Evolutionary conservation across 2,888 invertebrate species (phyloP).

Genomic region (Melangyna quadrimaculata): DNA sequence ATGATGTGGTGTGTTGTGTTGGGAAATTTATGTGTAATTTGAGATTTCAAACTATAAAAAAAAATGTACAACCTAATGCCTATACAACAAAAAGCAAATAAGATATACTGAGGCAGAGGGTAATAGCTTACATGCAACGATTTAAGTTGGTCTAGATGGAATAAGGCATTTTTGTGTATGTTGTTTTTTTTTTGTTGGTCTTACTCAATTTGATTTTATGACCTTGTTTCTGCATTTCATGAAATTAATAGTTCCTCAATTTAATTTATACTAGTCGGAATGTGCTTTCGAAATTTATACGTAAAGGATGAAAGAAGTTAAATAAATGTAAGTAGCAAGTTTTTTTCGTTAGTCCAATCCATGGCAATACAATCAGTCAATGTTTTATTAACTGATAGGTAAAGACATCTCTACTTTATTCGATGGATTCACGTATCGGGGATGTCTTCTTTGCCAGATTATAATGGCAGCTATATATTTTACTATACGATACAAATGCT

Average conservation of each 20-base stretch:
- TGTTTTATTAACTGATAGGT: not conserved
- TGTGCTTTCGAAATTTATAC: not conserved
- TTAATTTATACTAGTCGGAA: conserved; percentile 2
- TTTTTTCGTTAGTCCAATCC: not conserved
- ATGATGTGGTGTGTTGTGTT: conserved; percentile 30
- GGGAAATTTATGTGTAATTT: conserved; percentile 50
- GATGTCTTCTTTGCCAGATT: too few species aligned
- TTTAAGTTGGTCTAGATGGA: conserved; percentile 25
- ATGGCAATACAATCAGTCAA: not conserved
- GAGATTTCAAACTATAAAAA: conserved; percentile 42
- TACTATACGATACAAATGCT: too few species aligned
- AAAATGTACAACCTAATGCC: not conserved
- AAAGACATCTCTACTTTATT: too few species aligned
- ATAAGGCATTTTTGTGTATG: not conserved
- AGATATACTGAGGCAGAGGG: not conserved
- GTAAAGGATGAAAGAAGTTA: conserved; percentile 28
- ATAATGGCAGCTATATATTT: too few species aligned
- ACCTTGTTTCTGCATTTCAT: conserved; percentile 54
- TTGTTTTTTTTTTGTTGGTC: not conserved
- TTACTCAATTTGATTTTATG: conserved; percentile 29
- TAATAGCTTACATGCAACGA: not conserved
- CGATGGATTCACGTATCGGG: too few species aligned
- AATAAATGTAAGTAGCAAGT: not conserved
- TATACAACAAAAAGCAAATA: not conserved
- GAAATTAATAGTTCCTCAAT: conserved; percentile 52